These are phyloP conservation scores for Adelognathus sp. DNA, from an alignment of 2,888 invertebrate genomes.

Conservation along the genomic window DNA sequence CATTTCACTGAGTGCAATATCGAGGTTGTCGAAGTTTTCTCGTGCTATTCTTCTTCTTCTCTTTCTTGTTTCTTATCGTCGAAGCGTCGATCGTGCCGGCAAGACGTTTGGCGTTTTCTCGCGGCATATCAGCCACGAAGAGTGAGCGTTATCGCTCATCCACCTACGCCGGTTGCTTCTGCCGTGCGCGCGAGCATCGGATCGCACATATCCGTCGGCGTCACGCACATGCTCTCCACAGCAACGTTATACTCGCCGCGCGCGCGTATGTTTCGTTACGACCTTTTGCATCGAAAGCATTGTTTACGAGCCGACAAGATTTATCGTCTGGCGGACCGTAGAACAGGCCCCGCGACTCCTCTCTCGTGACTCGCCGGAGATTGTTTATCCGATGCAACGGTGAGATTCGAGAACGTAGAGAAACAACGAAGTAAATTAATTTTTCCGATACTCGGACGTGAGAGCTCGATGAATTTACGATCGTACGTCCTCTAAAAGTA, in stretches of 20 bases:
- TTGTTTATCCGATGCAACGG: slow-evolving; percentile 40
- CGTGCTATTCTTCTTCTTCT: slow-evolving; percentile 9
- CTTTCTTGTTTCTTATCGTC: slow-evolving; percentile 28
- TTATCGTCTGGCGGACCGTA: slow-evolving; percentile 73
- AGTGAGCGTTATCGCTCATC: slow-evolving; percentile 42
- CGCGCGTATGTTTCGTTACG: slow-evolving; percentile 62
- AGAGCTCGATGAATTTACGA: slow-evolving; percentile 65
- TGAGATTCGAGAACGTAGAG: slow-evolving; percentile 36
- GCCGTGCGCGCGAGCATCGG: slow-evolving; percentile 39
- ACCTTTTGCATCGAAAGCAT: slow-evolving; percentile 78
- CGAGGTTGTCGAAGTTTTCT: slow-evolving; percentile 24
- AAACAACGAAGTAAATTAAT: slow-evolving; percentile 68
- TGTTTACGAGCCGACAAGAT: slow-evolving; percentile 78
- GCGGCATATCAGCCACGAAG: slow-evolving; percentile 4
- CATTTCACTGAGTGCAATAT: background rate
- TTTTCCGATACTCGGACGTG: slow-evolving; percentile 51
- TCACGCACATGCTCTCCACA: slow-evolving; percentile 80
- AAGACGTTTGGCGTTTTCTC: slow-evolving; percentile 58
- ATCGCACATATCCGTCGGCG: slow-evolving; percentile 66
- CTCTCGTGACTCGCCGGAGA: slow-evolving; percentile 22
- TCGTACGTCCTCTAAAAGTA: slow-evolving; percentile 45
- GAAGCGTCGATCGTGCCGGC: slow-evolving; percentile 56
- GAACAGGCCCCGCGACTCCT: slow-evolving; percentile 21
- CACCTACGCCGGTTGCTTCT: slow-evolving; percentile 51
- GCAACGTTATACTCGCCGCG: slow-evolving; percentile 57